These are phyloP conservation scores for Podilymbus podiceps DNA, from an alignment of 2,113 vertebrate genomes.

Conservation along the genomic window DNA sequence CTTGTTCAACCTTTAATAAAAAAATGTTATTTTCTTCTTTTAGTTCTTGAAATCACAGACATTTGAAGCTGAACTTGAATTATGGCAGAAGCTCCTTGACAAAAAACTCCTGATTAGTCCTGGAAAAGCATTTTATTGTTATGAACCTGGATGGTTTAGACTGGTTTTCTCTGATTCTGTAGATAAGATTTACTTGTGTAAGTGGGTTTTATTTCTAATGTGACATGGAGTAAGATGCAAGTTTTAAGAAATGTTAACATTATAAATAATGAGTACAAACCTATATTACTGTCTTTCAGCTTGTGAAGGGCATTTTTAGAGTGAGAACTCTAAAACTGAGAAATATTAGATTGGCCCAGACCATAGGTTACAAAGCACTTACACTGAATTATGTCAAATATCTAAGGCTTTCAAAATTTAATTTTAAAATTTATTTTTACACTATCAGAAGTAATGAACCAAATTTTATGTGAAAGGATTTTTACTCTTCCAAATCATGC, in stretches of 20 bases:
- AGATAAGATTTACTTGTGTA: constrained; percentile 30
- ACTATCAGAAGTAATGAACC: neutral
- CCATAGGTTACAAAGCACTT: neutral
- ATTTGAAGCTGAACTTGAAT: constrained; percentile 49
- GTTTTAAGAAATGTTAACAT: neutral
- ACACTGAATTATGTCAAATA: neutral
- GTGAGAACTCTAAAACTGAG: too few relatives aligned
- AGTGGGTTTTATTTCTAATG: neutral
- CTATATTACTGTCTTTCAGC: neutral
- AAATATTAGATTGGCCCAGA: neutral
- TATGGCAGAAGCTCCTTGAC: constrained; percentile 39
- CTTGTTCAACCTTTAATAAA: neutral
- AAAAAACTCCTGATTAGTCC: constrained; percentile 40
- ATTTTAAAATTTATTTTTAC: neutral
- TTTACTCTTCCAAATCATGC: neutral
- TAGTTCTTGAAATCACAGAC: constrained; percentile 35
- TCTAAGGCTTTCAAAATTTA: neutral
- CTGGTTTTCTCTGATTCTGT: constrained; percentile 27
- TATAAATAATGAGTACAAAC: neutral
- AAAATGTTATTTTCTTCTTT: neutral
- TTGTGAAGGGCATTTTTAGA: neutral
- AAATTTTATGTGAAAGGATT: neutral
- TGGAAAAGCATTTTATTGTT: constrained; percentile 36
- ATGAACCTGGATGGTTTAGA: constrained; percentile 52
- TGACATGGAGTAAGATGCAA: neutral